Conservation (phyloP, 2,888 invertebrate species). For the Andrena fulva region DNA sequence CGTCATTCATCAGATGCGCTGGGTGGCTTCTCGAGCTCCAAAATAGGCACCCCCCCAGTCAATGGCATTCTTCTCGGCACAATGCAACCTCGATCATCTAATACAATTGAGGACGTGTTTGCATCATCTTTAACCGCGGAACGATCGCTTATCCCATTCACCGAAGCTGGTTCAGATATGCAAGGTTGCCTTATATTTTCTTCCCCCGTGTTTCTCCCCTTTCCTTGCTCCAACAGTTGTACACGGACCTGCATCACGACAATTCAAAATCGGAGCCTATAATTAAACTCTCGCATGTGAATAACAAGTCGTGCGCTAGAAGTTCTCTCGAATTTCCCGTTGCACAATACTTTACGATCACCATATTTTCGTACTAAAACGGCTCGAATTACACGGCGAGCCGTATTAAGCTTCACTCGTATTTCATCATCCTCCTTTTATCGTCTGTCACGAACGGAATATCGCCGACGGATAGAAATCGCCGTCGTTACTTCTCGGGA, state of each 20-base stretch:
- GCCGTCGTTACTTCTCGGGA: background rate
- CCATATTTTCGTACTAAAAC: constrained; percentile 25
- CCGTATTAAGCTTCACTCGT: background rate
- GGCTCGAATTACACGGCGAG: background rate
- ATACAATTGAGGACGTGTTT: background rate
- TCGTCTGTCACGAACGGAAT: constrained; percentile 14
- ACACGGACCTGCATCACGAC: constrained; percentile 13
- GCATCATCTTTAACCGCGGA: background rate
- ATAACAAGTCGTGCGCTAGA: constrained; percentile 13
- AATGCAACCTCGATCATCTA: background rate
- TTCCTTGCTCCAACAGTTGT: background rate
- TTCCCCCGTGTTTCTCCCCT: too few relatives aligned
- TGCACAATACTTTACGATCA: constrained; percentile 20
- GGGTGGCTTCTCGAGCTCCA: too few relatives aligned
- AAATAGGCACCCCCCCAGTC: background rate
- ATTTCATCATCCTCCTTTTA: constrained; percentile 11
- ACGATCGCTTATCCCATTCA: constrained; percentile 1
- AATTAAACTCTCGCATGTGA: constrained; percentile 20
- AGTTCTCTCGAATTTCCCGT: background rate
- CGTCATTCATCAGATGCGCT: constrained; percentile 48
- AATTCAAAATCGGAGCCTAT: constrained; percentile 21
- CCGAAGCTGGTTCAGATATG: too few relatives aligned
- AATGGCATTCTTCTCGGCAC: background rate
- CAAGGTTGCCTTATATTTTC: too few relatives aligned
- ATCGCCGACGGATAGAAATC: constrained; percentile 15